Evolutionary conservation across 2,888 invertebrate species (phyloP).

Genomic region (Octodonta nipae): DNA sequence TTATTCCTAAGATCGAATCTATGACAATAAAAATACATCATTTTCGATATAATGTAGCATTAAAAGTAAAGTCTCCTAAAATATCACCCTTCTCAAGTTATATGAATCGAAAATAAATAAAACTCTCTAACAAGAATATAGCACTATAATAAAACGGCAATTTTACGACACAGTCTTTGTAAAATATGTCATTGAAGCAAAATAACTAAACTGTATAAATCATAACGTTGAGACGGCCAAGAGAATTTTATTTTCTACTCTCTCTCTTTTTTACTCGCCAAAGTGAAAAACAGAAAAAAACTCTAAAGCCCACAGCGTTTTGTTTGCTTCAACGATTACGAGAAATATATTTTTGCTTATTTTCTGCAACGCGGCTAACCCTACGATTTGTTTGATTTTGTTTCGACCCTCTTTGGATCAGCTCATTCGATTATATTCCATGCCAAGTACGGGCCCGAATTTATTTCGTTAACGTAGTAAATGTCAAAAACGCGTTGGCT

Average conservation of each 20-base stretch:
- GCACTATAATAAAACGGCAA: conserved; percentile 11
- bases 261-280: conserved; percentile 14
- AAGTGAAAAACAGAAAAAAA: conserved; percentile 14
- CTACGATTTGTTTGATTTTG: no score
- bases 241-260: conserved; percentile 7
- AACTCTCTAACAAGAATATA: neutral
- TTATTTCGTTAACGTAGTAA: no score
- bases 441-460: no score
- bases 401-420: no score
- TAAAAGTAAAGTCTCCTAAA: neutral
- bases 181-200: conserved; percentile 22
- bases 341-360: conserved; percentile 7
- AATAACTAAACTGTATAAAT: conserved; percentile 21
- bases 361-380: conserved; percentile 5
- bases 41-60: conserved; percentile 1
- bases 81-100: neutral
- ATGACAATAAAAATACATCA: no score
- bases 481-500: no score
- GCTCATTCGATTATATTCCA: no score
- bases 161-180: conserved; percentile 20
- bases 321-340: conserved; percentile 10
- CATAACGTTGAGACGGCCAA: conserved; percentile 10
- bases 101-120: conserved; percentile 2
- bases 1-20: no score
- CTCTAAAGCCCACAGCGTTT: conserved; percentile 11